These are phyloP conservation scores for Pristis pectinata DNA, from an alignment of 2,797 vertebrate genomes.

Conservation along the genomic window DNA sequence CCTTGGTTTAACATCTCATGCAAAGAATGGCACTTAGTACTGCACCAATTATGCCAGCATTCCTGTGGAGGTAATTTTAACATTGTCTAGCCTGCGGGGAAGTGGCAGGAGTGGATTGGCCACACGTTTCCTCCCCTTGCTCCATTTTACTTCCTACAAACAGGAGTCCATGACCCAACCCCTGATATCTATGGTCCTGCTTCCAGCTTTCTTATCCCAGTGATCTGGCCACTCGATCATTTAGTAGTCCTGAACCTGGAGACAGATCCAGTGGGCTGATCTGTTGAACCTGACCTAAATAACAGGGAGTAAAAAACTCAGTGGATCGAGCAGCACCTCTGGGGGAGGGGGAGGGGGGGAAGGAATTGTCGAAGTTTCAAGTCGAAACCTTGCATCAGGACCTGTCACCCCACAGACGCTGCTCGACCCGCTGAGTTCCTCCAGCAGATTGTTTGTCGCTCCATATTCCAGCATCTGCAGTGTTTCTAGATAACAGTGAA, in stretches of 20 bases:
- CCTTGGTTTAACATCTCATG: too few relatives aligned
- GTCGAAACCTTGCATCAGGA: too few relatives aligned
- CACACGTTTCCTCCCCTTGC: not conserved
- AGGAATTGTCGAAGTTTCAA: too few relatives aligned
- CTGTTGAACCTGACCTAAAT: not conserved
- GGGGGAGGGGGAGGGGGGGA: too few relatives aligned
- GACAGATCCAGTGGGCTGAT: not conserved
- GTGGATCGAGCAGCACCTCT: too few relatives aligned
- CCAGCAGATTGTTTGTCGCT: too few relatives aligned
- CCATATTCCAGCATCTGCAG: too few relatives aligned
- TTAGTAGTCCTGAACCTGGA: not conserved
- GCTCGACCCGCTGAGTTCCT: too few relatives aligned
- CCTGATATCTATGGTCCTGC: not conserved
- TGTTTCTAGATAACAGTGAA: too few relatives aligned
- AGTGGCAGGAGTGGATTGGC: not conserved
- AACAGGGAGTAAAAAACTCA: not conserved
- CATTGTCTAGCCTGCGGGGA: not conserved
- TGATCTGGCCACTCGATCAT: not conserved
- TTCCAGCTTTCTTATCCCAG: not conserved
- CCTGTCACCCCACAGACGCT: too few relatives aligned
- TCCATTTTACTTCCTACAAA: not conserved
- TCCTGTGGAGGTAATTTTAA: not conserved
- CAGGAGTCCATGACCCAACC: not conserved
- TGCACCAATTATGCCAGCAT: not conserved
- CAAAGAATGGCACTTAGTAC: too few relatives aligned